Percentiles rank a stretch among this genome's conserved stretches.
Conservation (phyloP, 2,888 invertebrate species). For the Blera fallax region DNA sequence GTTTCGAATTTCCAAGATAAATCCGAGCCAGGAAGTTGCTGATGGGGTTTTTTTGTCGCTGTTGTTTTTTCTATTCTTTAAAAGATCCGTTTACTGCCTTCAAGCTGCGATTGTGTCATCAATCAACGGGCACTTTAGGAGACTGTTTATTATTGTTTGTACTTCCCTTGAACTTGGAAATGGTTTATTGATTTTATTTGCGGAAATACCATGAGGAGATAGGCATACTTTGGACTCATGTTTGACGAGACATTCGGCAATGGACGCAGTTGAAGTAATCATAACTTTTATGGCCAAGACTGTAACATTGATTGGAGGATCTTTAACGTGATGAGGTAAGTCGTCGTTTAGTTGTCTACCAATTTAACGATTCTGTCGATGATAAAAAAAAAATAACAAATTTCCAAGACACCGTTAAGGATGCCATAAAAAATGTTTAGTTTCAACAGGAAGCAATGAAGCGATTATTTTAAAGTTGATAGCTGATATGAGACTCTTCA, state of each 20-base stretch:
- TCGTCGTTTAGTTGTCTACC: neutral
- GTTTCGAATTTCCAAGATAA: constrained; percentile 29
- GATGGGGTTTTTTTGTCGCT: neutral
- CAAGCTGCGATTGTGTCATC: constrained; percentile 41
- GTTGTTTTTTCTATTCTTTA: neutral
- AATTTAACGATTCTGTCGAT: neutral
- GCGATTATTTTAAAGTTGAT: no score
- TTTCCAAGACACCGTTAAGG: neutral
- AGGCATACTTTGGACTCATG: constrained; percentile 22
- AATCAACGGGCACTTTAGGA: constrained; percentile 44
- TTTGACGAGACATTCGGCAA: neutral
- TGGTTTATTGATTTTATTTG: constrained; percentile 54
- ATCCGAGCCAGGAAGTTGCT: constrained; percentile 5
- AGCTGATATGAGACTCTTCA: neutral
- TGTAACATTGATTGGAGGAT: constrained; percentile 23
- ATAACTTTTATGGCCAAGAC: neutral
- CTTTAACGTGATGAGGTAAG: constrained; percentile 12
- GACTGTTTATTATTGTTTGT: constrained; percentile 20
- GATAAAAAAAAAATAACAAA: no score
- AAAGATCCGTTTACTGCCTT: constrained; percentile 26
- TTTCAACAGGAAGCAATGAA: neutral
- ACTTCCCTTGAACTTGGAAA: constrained; percentile 59
- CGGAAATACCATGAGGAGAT: constrained; percentile 38
- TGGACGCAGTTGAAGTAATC: neutral
- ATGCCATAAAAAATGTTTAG: constrained; percentile 3